phyloP scores from a whole-genome alignment of 2,113 vertebrate species.

The Rhineura floridana region DNA sequence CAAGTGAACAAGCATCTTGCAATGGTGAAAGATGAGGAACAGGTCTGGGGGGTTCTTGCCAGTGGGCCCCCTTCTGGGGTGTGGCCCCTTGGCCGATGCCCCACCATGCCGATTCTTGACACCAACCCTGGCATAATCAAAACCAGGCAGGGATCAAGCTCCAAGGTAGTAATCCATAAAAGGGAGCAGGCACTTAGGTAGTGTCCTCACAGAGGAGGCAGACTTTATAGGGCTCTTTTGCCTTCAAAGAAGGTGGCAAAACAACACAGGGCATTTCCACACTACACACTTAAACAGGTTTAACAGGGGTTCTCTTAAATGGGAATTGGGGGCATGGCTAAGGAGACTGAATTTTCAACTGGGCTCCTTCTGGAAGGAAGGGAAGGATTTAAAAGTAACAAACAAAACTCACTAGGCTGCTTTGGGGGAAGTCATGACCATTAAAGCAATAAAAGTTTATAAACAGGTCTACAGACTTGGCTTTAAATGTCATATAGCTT shows the following conservation, averaged over 20 bases:
- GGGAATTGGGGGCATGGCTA: not conserved
- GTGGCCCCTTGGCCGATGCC: too few relatives aligned
- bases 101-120: too few relatives aligned
- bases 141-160: not conserved
- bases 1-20: too few relatives aligned
- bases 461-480: not conserved
- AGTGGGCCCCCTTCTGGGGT: too few relatives aligned
- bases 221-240: not conserved
- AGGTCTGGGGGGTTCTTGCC: too few relatives aligned
- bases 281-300: not conserved
- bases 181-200: not conserved
- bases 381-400: too few relatives aligned
- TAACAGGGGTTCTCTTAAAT: not conserved
- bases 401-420: not conserved
- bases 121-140: not conserved
- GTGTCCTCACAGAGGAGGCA: not conserved
- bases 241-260: not conserved
- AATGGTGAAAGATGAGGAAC: too few relatives aligned
- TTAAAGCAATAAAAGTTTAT: slow-evolving; percentile 20
- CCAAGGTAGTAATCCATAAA: not conserved
- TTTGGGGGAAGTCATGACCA: not conserved
- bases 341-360: not conserved
- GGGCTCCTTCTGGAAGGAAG: too few relatives aligned
- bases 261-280: not conserved
- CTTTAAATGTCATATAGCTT: too few relatives aligned